phyloP scores from a whole-genome alignment of 2,113 vertebrate species.

The Leucopternis melanops region DNA sequence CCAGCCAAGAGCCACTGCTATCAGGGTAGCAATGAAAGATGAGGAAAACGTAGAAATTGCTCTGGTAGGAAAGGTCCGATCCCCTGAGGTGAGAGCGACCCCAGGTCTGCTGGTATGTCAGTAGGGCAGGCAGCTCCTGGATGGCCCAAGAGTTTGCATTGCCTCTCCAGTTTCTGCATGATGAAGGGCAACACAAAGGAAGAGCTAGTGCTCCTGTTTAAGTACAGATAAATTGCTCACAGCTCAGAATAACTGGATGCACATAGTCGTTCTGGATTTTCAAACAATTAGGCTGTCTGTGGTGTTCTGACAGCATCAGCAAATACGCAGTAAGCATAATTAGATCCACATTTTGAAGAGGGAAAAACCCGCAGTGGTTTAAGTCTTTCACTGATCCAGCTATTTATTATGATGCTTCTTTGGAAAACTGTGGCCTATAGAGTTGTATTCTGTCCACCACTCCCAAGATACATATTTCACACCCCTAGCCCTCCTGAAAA shows the following conservation, averaged over 20 bases:
- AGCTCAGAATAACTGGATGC: neutral
- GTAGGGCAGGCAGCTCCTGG: neutral
- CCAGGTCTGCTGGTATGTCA: neutral
- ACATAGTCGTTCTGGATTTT: neutral
- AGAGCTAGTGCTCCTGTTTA: neutral
- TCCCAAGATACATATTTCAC: neutral
- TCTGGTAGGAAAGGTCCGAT: neutral
- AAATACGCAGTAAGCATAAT: neutral
- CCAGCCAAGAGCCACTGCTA: neutral
- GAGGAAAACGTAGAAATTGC: neutral
- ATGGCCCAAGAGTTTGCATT: neutral
- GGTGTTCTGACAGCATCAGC: neutral
- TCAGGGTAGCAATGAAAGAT: neutral
- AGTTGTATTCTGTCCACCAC: neutral
- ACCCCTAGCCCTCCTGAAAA: neutral
- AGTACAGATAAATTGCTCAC: neutral
- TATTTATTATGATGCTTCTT: neutral
- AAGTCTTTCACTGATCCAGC: neutral
- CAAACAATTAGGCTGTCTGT: neutral
- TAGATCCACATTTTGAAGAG: neutral
- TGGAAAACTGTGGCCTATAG: neutral
- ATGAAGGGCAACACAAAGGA: neutral
- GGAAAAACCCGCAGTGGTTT: neutral
- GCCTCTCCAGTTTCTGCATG: neutral
- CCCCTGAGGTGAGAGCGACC: neutral